Evolutionary conservation across 2,113 vertebrate genomes (phyloP).

Genomic region (Oreotrochilus melanogaster): DNA sequence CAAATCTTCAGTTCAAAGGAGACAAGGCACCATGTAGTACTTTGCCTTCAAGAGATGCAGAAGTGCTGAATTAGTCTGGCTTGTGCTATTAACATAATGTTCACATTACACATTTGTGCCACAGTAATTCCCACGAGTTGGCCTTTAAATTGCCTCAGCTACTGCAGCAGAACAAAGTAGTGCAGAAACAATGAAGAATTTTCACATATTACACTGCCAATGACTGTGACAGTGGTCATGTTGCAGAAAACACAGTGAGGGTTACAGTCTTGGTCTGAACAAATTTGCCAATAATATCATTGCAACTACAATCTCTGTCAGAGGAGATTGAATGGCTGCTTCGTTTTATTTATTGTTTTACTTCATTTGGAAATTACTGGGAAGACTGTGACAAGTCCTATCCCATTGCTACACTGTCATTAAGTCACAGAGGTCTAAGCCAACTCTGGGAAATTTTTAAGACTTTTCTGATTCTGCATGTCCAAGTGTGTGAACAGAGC

Average conservation of each 20-base stretch:
- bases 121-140: not conserved
- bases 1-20: not conserved
- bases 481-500: slow-evolving; percentile 61
- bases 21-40: not conserved
- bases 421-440: slow-evolving; percentile 12
- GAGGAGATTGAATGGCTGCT: not conserved
- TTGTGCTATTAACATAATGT: not conserved
- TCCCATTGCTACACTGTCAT: slow-evolving; percentile 26
- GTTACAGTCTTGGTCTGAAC: not conserved
- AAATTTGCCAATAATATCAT: slow-evolving; percentile 30
- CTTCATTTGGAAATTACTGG: slow-evolving; percentile 43
- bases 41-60: not conserved
- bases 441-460: slow-evolving; percentile 49
- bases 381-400: slow-evolving; percentile 15
- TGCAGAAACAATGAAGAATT: slow-evolving; percentile 15
- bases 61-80: not conserved
- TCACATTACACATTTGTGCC: not conserved
- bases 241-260: not conserved
- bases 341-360: not conserved
- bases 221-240: not conserved
- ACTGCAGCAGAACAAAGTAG: slow-evolving; percentile 22
- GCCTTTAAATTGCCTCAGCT: slow-evolving; percentile 23
- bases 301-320: not conserved
- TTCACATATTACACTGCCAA: slow-evolving; percentile 38
- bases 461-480: slow-evolving; percentile 74